Evolutionary conservation across 2,888 invertebrate species (phyloP).

Genomic region (Spodoptera exigua): DNA sequence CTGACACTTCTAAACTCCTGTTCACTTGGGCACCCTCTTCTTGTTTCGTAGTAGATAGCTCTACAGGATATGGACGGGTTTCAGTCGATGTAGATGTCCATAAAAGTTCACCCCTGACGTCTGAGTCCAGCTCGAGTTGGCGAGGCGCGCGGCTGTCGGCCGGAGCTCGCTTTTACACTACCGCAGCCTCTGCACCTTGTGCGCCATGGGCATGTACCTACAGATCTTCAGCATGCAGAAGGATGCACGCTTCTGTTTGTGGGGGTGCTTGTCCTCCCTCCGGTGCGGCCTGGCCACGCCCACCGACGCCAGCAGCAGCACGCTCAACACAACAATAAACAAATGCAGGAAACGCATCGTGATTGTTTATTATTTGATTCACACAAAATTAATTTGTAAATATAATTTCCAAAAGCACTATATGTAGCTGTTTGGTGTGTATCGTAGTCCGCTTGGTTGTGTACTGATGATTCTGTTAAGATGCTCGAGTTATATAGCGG

Average conservation of each 20-base stretch:
- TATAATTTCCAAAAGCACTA: constrained; percentile 47
- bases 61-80: constrained; percentile 4
- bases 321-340: constrained; percentile 65
- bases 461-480: constrained; percentile 74
- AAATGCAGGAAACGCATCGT: constrained; percentile 79
- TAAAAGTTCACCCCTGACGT: constrained; percentile 6
- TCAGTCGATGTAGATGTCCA: constrained; percentile 4
- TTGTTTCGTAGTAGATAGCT: constrained; percentile 11
- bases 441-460: constrained; percentile 70
- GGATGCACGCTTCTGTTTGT: constrained; percentile 67
- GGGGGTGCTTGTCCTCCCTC: constrained; percentile 41
- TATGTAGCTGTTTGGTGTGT: constrained; percentile 57
- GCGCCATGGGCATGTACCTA: constrained; percentile 66
- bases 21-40: constrained; percentile 3
- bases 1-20: constrained; percentile 13
- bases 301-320: constrained; percentile 63
- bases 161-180: constrained; percentile 22
- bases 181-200: constrained; percentile 59
- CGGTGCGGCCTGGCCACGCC: constrained; percentile 66
- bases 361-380: constrained; percentile 28
- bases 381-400: constrained; percentile 27
- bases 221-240: constrained; percentile 80
- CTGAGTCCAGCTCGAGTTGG: constrained; percentile 9
- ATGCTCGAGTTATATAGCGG: constrained; percentile 75
- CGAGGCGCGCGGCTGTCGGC: constrained; percentile 6